Evolutionary conservation across 2,797 vertebrate species (phyloP), one percentile per base, ranked within the genome.

Genomic region (Poecile montanus): DNA sequence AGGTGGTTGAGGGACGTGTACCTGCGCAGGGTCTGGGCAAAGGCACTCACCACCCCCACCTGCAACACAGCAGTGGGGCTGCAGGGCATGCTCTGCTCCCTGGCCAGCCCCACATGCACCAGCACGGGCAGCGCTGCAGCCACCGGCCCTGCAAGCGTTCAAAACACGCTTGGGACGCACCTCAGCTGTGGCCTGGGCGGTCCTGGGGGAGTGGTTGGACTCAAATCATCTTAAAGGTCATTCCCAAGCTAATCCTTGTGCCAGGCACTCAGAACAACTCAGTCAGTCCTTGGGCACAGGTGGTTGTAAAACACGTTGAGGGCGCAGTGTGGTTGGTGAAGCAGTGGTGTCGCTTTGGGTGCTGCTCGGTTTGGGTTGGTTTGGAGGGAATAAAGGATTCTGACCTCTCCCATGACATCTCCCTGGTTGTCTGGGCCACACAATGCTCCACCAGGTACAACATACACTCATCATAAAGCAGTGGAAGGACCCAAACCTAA

Each of bases 1-100:
- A 99, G 97, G 96, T 99, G 99, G 97, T 99, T 99, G 27, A 99
- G 98, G 21, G 99, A 99, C 2, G 99, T 99, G 98, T 99, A 99
- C 29, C 99, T 98, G 65, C 99, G 98, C 86, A 99, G 96, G 0
- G 99, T 99, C 98, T 99, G 99, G 0, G 99, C 99, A 4, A 99
- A 99, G 34, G 99, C 99, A 32, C 99, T 99, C 94, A 99, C 99
- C 45, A 99, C 99, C 1, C 98, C 98, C 6, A 99, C 99, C 99
- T 99, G 97, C n/a, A 90, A 87, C 29, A 91, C 62, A 84, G 5
- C 40, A 71, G 9, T 1, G 9, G n/a, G 12, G 66, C 32, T 73
- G 34, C 20, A 21, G 32, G 63, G 47, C 7, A 6, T 0, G 34
- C 57, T 32, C 47, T 62, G 73, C 45, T 23, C 13, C 56, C 57